Base-by-base conservation (phyloP, 2,888 invertebrate genomes). In the Erebia epiphron region DNA sequence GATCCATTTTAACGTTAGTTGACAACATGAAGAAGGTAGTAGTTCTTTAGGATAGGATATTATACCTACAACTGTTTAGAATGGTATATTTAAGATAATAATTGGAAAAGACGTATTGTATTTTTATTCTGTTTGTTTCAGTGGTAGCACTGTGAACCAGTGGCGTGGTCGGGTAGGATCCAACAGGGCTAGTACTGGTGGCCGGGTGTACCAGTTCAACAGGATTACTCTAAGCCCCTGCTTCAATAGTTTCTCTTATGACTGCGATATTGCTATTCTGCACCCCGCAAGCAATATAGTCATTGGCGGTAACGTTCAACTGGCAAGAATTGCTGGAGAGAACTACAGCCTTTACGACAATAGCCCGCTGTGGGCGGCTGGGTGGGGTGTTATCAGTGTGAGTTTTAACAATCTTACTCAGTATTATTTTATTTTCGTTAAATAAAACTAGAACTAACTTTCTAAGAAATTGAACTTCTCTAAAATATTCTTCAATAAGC, bases 191-290 rank as follows among this genome's bases (percentile, higher is more conserved):
- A 49, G 62, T 14, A 62, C 62, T 3, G 62, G 62, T 14, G 62
- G 62, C 21, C 62, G 62, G 8, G 14, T 21, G 21, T 21, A 46
- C 49, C 49, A 62, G 18, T 62, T 49, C 62, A 62, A 62, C 49
- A 62, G 62, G 9, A 62, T 62, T 14, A 62, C 18, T 21, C 0
- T 21, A 2, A 49, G 26, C 14, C 46, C 49, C 21, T 14, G 0
- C 14, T 62, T 62, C 21, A 62, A 49, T 9, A 13, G 8, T 11
- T 49, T 62, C 14, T 49, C 49, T 9, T 14, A 62, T 5, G 62
- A 62, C 2, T n/a, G 21, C 46, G 62, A 62, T 11, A 18, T 62
- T 9, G 49, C 62, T 2, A 1, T 62, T 9, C 21, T 62, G 18
- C 21, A 21, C 8, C 11, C 62, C 14, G 1, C 46, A 2, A 46